These are phyloP conservation scores for Rhagophthalmus giganteus DNA, from an alignment of 2,888 invertebrate genomes.

Conservation along the genomic window DNA sequence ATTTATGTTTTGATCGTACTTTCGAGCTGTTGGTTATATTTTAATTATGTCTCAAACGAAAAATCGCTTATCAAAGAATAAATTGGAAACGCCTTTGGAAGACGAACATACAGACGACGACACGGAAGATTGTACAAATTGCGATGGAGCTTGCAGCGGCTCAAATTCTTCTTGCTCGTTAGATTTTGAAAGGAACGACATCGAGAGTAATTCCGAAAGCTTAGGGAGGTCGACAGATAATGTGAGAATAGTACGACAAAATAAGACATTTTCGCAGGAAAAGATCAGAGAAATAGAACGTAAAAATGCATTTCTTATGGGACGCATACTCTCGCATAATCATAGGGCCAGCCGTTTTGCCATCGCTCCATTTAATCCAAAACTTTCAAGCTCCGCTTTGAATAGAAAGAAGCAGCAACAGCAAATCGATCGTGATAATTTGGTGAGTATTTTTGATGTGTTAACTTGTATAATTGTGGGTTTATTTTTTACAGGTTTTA, in stretches of 20 bases:
- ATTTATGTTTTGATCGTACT: too few species aligned
- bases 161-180: too few species aligned
- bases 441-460: slow-evolving; percentile 31
- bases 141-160: too few species aligned
- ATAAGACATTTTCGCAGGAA: slow-evolving; percentile 38
- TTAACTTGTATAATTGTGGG: not conserved
- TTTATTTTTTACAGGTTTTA: slow-evolving; percentile 34
- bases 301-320: slow-evolving; percentile 38
- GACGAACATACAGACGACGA: not conserved
- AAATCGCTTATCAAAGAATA: too few species aligned
- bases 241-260: slow-evolving; percentile 14
- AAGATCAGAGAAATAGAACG: slow-evolving; percentile 39
- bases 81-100: too few species aligned
- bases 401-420: slow-evolving; percentile 40
- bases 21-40: too few species aligned
- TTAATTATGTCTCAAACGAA: too few species aligned
- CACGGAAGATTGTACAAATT: not conserved
- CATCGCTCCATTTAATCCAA: slow-evolving; percentile 15
- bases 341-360: slow-evolving; percentile 34
- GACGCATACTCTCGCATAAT: slow-evolving; percentile 38
- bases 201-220: too few species aligned
- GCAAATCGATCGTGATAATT: slow-evolving; percentile 42
- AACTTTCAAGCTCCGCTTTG: slow-evolving; percentile 36
- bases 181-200: not conserved
- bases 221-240: too few species aligned